phyloP scores from a whole-genome alignment of 2,113 vertebrate species.

The Aleadryas rufinucha region DNA sequence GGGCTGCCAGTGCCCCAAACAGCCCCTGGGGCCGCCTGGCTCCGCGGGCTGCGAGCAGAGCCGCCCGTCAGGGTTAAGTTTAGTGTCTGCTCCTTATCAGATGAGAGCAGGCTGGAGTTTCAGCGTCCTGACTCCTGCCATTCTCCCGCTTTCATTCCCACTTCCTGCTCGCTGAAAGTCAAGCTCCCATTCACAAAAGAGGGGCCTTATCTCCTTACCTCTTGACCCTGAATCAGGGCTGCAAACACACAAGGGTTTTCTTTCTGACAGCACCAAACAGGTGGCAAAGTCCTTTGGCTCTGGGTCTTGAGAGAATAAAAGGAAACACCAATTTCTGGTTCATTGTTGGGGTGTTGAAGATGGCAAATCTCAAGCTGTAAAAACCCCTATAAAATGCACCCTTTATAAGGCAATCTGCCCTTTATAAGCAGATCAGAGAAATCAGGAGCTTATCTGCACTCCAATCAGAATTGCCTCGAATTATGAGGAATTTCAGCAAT shows the following conservation, averaged over 20 bases:
- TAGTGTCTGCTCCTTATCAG: slow-evolving; percentile 79
- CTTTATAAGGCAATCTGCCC: background rate
- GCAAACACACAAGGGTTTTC: background rate
- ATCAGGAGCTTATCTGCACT: background rate
- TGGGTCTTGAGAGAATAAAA: background rate
- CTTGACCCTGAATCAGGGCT: slow-evolving; percentile 71
- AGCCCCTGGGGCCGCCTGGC: slow-evolving; percentile 16
- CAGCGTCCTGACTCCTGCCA: slow-evolving; percentile 72
- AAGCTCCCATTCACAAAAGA: slow-evolving; percentile 84
- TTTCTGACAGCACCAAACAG: slow-evolving; percentile 61
- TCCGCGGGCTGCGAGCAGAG: background rate
- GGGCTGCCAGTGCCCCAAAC: accelerated
- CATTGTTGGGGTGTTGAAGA: accelerated
- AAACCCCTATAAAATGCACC: background rate
- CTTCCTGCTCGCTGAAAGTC: slow-evolving; percentile 89
- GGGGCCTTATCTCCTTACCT: slow-evolving; percentile 83
- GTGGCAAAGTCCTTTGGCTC: slow-evolving; percentile 63
- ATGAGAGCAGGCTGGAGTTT: slow-evolving; percentile 83
- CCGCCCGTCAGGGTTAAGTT: background rate
- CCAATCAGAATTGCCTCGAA: background rate
- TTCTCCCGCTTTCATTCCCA: slow-evolving; percentile 79
- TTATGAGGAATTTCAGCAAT: background rate
- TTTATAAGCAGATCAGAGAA: background rate
- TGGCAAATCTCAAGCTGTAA: background rate
- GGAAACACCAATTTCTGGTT: background rate